Evolutionary conservation across 2,113 vertebrate genomes (phyloP).

Genomic region (Myocastor coypus): DNA sequence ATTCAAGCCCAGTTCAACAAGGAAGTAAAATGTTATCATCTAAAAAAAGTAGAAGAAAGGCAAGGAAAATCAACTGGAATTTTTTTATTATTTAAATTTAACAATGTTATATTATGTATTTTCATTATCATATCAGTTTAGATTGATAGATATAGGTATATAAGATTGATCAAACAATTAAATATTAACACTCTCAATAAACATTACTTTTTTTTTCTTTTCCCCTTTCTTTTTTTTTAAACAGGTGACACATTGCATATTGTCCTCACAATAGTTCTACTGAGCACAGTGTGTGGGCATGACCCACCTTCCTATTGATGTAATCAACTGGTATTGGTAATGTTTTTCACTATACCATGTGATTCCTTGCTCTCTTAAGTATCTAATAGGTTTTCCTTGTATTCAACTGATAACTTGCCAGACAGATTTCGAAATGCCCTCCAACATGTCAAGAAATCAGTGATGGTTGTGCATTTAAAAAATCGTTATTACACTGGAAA

Average conservation of each 20-base stretch:
- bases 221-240: too few relatives aligned
- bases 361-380: not conserved
- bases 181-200: too few relatives aligned
- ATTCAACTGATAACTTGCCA: not conserved
- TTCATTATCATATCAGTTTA: too few relatives aligned
- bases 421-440: not conserved
- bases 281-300: too few relatives aligned
- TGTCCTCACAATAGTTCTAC: too few relatives aligned
- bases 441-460: not conserved
- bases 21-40: not conserved
- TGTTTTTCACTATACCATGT: not conserved
- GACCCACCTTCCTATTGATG: too few relatives aligned
- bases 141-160: too few relatives aligned
- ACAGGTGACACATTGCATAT: too few relatives aligned
- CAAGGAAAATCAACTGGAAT: not conserved
- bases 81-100: too few relatives aligned
- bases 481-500: not conserved
- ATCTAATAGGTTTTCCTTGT: not conserved
- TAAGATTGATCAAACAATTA: too few relatives aligned
- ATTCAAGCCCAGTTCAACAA: not conserved
- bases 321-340: not conserved
- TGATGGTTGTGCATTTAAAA: not conserved
- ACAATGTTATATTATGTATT: too few relatives aligned
- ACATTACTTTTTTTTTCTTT: too few relatives aligned
- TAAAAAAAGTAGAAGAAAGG: not conserved